A percentile compares a stretch with the other conserved stretches of the same genome.
Evolutionary conservation across 2,888 invertebrate species (phyloP).

Genomic region (Caenorhabditis becei): DNA sequence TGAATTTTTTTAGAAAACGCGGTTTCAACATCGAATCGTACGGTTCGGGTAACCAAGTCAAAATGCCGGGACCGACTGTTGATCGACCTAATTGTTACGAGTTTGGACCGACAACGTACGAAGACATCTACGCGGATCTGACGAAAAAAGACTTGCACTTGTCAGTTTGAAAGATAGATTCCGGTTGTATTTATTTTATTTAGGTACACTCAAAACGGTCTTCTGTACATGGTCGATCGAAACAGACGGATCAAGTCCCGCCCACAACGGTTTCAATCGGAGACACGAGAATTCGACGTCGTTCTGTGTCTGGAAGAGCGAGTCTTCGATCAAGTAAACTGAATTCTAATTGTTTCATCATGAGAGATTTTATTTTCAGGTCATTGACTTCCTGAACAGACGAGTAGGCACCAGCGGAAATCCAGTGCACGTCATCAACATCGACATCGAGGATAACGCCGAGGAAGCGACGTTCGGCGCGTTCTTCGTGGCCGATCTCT

Average conservation of each 20-base stretch:
- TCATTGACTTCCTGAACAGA: slow-evolving; percentile 85
- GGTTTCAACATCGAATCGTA: slow-evolving; percentile 89
- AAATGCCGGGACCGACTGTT: slow-evolving; percentile 94
- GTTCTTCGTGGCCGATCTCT: slow-evolving; percentile 96
- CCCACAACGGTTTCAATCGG: slow-evolving; percentile 95
- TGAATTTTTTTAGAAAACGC: slow-evolving; percentile 89
- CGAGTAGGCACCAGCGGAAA: slow-evolving; percentile 88
- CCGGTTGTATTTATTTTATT: slow-evolving; percentile 10
- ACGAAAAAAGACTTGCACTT: slow-evolving; percentile 69
- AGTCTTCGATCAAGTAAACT: slow-evolving; percentile 94
- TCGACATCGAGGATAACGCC: slow-evolving; percentile 99
- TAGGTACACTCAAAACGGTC: slow-evolving; percentile 95
- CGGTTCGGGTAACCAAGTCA: slow-evolving; percentile 87
- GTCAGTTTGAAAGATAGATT: slow-evolving; percentile 56
- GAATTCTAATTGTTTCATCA: neutral
- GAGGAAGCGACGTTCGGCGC: slow-evolving; percentile 99
- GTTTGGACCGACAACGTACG: slow-evolving; percentile 73
- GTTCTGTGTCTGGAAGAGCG: slow-evolving; percentile 97
- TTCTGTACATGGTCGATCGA: slow-evolving; percentile 97
- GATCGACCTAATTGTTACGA: slow-evolving; percentile 74
- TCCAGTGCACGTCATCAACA: slow-evolving; percentile 96
- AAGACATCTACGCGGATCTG: slow-evolving; percentile 74
- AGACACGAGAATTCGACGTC: slow-evolving; percentile 93
- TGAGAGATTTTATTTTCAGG: slow-evolving; percentile 13
- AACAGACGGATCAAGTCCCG: slow-evolving; percentile 94